Percentiles rank a stretch among this genome's conserved stretches.
Evolutionary conservation across 2,888 invertebrate genomes (phyloP).

Genomic region (Epirrita christyi): DNA sequence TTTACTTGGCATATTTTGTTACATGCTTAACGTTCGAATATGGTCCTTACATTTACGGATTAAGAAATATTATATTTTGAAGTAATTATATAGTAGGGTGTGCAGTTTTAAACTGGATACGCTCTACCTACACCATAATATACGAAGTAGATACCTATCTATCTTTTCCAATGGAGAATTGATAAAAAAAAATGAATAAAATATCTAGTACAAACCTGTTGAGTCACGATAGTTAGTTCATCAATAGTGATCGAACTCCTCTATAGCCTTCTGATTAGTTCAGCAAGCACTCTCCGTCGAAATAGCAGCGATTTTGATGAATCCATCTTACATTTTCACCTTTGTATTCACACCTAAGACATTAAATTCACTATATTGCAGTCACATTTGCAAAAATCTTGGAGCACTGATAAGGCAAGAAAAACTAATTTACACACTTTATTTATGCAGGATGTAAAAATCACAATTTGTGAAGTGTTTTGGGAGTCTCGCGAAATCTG

Average conservation of each 20-base stretch:
- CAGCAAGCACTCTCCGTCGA: conserved; percentile 36
- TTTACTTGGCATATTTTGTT: too few species aligned
- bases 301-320: conserved; percentile 30
- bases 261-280: conserved; percentile 38
- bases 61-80: too few species aligned
- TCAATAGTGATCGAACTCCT: background rate
- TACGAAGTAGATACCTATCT: too few species aligned
- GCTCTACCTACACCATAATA: too few species aligned
- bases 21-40: too few species aligned
- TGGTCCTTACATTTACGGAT: too few species aligned
- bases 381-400: conserved; percentile 8
- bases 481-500: conserved; percentile 1
- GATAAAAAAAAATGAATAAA: too few species aligned
- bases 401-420: background rate
- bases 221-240: background rate
- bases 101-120: too few species aligned
- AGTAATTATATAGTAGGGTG: too few species aligned
- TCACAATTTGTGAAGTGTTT: background rate
- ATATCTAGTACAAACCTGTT: background rate
- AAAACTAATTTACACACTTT: background rate
- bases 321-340: conserved; percentile 27
- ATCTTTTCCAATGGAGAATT: too few species aligned
- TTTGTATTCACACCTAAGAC: background rate
- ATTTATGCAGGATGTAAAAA: background rate
- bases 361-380: conserved; percentile 6